Base-by-base conservation (phyloP, 2,888 invertebrate species). In the Melieria crassipennis region DNA sequence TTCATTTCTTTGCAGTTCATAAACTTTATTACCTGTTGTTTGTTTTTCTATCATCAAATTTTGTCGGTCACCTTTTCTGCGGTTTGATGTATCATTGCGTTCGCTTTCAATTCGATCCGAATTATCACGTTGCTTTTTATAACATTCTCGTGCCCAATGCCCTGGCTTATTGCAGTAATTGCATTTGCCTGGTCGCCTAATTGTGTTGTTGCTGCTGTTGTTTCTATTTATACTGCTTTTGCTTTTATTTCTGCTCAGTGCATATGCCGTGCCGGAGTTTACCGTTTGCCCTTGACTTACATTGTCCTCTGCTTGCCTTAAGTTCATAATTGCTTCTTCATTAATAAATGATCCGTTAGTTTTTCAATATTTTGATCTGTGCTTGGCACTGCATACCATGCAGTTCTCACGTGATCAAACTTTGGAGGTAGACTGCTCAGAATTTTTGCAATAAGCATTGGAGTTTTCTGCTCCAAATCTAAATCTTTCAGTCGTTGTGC, bases 371-470 rank as follows among this genome's bases (percentile, higher is more conserved):
- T 75, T 69, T 72, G 73, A 16, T 71, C 72, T 43, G 48, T 46
- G 5, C 72, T 55, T 9, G 74, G 72, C 4, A 75, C 75, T 63
- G 76, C 71, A 73, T 77, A 77, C 76, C 76, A 76, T 16, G 75
- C 74, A n/a, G 77, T 75, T 57, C 75, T 68, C 3, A 78, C 73
- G 56, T 76, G 71, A 50, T 76, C 73, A 50, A 65, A 77, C 63
- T 73, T 75, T 1, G 70, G 7, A 43, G 75, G 73, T 30, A 77
- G 50, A 16, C 75, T 75, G 9, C 75, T 69, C 42, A 76, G 63
- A 64, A 75, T 73, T 55, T 75, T 75, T n/a, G 68, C 73, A 45
- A 74, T 73, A 7, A 75, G 16, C 71, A 76, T 62, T 52, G 65
- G 74, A 50, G 61, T 55, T 42, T 77, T 73, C 64, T 74, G 75